Evolutionary conservation across 2,888 invertebrate genomes (phyloP).

Genomic region (Criorhina ranunculi): DNA sequence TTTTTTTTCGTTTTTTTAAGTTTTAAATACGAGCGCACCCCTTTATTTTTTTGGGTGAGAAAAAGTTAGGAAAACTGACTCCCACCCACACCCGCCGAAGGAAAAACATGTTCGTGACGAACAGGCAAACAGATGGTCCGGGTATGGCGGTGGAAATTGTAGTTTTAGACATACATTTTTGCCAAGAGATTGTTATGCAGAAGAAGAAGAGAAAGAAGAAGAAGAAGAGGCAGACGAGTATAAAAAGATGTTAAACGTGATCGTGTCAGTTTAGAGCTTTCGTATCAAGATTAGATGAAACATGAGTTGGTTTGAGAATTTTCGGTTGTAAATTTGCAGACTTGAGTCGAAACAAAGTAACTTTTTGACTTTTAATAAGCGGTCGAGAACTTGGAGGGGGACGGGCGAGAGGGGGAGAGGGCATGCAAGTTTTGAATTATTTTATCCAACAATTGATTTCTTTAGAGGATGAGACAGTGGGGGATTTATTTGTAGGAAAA

Average conservation of each 20-base stretch:
- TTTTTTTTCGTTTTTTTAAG: slow-evolving; percentile 21
- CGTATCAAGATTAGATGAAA: slow-evolving; percentile 72
- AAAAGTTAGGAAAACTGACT: slow-evolving; percentile 57
- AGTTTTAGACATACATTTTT: slow-evolving; percentile 73
- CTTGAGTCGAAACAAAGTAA: slow-evolving; percentile 47
- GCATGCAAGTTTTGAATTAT: slow-evolving; percentile 48
- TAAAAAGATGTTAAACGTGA: slow-evolving; percentile 60
- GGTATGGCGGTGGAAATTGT: slow-evolving; percentile 63
- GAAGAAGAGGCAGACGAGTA: background rate
- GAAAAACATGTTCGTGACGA: slow-evolving; percentile 45
- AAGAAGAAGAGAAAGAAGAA: slow-evolving; percentile 33
- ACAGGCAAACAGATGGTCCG: slow-evolving; percentile 59
- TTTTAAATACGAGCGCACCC: slow-evolving; percentile 59
- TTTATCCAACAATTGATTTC: slow-evolving; percentile 31
- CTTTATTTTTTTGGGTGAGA: slow-evolving; percentile 15
- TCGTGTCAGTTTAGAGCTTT: slow-evolving; percentile 58
- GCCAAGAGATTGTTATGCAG: slow-evolving; percentile 59
- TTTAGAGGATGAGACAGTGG: background rate
- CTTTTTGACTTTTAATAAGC: slow-evolving; percentile 12
- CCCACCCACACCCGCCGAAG: background rate
- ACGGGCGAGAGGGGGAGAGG: background rate
- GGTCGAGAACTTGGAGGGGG: background rate
- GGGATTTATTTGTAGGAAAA: background rate
- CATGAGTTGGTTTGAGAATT: slow-evolving; percentile 58
- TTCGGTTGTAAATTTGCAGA: slow-evolving; percentile 51